Conservation (phyloP, 1,140 invertebrate genomes). For the Halictus rubicundus region DNA sequence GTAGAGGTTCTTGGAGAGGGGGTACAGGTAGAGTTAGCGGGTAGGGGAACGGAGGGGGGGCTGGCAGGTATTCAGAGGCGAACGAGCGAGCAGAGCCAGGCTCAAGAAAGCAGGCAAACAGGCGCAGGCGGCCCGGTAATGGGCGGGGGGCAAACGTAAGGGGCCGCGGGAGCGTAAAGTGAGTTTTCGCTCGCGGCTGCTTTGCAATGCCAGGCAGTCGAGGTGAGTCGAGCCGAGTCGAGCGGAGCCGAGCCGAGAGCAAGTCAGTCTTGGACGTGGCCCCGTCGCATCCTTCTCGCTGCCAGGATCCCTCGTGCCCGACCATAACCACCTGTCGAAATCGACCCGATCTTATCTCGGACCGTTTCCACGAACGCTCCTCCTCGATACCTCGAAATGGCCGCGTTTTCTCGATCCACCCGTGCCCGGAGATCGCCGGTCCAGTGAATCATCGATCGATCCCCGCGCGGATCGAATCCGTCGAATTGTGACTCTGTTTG, state of each 20-base stretch:
- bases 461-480: not conserved
- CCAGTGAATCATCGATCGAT: slow-evolving; percentile 25
- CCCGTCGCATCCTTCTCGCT: slow-evolving; percentile 54
- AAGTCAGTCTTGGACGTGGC: slow-evolving; percentile 52
- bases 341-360: slow-evolving; percentile 13
- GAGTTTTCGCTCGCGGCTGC: slow-evolving; percentile 64
- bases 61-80: too few relatives aligned
- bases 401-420: slow-evolving; percentile 63
- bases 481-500: too few relatives aligned
- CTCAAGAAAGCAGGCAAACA: slow-evolving; percentile 62
- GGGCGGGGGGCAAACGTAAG: slow-evolving; percentile 44
- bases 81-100: slow-evolving; percentile 15
- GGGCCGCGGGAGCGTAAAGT: slow-evolving; percentile 64
- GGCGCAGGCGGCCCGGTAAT: slow-evolving; percentile 22
- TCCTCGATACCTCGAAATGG: slow-evolving; percentile 72
- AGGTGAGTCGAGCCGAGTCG: slow-evolving; percentile 61
- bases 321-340: slow-evolving; percentile 25
- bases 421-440: not conserved
- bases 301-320: slow-evolving; percentile 45
- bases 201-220: slow-evolving; percentile 65
- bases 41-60: not conserved
- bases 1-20: not conserved
- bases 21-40: not conserved
- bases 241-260: slow-evolving; percentile 35
- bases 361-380: slow-evolving; percentile 22